Conservation (phyloP, 2,888 invertebrate species). For the Iphiclides podalirius region DNA sequence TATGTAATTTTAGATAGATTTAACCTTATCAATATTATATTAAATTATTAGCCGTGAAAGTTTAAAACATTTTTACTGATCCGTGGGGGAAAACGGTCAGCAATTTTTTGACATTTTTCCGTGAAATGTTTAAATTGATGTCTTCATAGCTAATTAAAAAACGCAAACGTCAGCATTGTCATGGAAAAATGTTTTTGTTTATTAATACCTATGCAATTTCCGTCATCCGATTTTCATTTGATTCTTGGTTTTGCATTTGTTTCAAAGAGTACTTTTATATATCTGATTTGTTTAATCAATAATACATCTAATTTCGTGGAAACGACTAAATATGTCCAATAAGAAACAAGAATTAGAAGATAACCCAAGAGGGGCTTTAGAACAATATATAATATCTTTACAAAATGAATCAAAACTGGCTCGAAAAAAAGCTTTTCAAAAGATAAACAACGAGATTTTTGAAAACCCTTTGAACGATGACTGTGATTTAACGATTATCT, state of each 20-base stretch:
- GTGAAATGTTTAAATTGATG: too few relatives aligned
- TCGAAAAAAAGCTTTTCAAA: slow-evolving; percentile 77
- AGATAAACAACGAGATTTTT: slow-evolving; percentile 74
- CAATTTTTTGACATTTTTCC: too few relatives aligned
- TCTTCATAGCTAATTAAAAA: too few relatives aligned
- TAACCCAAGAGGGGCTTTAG: slow-evolving; percentile 55
- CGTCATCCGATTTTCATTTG: slow-evolving; percentile 16
- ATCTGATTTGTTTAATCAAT: slow-evolving; percentile 17
- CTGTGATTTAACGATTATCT: slow-evolving; percentile 56
- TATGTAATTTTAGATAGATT: too few relatives aligned
- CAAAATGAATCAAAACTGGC: slow-evolving; percentile 81
- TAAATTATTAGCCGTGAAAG: too few relatives aligned
- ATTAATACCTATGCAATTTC: too few relatives aligned
- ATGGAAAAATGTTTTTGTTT: slow-evolving; percentile 61
- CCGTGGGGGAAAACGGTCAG: too few relatives aligned
- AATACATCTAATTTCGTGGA: background rate
- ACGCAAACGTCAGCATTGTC: slow-evolving; percentile 38
- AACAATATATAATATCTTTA: slow-evolving; percentile 59
- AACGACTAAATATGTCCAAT: slow-evolving; percentile 45
- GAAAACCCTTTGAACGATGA: slow-evolving; percentile 53
- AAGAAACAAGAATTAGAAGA: slow-evolving; percentile 46
- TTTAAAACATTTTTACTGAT: too few relatives aligned
- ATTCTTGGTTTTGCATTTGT: slow-evolving; percentile 25
- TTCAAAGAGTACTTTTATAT: too few relatives aligned
- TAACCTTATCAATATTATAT: too few relatives aligned